Evolutionary conservation across 1,140 invertebrate species (phyloP).

Genomic region (Panagrolaimus sp.): DNA sequence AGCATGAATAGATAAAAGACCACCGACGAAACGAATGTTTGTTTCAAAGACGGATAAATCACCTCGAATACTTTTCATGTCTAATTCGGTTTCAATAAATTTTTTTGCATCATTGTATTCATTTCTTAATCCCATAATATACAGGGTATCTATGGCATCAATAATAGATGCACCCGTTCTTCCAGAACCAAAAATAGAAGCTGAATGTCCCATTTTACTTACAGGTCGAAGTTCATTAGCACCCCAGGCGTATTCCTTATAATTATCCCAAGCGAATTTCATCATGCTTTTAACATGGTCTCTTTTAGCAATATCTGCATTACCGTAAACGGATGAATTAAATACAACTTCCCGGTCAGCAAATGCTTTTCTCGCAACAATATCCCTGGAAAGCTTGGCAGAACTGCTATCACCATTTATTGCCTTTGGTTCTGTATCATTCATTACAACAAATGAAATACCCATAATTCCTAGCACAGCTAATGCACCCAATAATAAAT

Average conservation of each 20-base stretch:
- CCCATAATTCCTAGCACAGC: not conserved
- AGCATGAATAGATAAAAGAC: constrained; percentile 82
- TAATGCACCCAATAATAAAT: not conserved
- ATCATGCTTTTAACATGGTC: constrained; percentile 59
- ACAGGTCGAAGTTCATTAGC: constrained; percentile 91
- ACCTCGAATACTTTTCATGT: constrained; percentile 28
- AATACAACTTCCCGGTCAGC: not conserved
- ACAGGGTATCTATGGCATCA: constrained; percentile 74
- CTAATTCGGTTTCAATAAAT: constrained; percentile 35
- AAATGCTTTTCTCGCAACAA: not conserved
- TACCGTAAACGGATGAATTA: not conserved
- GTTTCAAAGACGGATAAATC: constrained; percentile 90
- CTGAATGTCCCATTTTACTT: constrained; percentile 79
- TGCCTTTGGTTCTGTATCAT: not conserved
- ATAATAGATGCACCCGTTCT: constrained; percentile 81
- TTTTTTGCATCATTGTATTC: constrained; percentile 33
- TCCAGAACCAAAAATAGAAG: constrained; percentile 76
- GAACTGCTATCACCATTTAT: not conserved
- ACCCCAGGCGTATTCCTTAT: constrained; percentile 92
- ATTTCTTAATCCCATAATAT: constrained; percentile 3
- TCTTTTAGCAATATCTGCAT: not conserved
- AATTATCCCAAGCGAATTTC: constrained; percentile 78
- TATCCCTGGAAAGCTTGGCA: not conserved
- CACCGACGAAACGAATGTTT: constrained; percentile 94
- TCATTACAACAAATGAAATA: not conserved